Evolutionary conservation across 2,888 invertebrate species (phyloP).

Genomic region (Strigamia maritima): DNA sequence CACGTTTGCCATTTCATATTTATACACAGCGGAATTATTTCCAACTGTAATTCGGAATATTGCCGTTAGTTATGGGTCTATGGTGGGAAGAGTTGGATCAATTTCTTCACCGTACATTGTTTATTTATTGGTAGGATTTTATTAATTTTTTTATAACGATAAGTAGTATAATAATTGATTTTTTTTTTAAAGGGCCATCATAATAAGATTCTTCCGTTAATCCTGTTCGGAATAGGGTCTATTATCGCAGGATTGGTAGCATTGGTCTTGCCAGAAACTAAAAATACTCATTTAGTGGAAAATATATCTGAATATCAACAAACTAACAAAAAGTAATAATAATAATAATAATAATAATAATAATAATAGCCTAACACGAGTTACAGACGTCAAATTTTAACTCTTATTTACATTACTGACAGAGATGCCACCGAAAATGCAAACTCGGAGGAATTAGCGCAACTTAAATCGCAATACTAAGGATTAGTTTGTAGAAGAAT

Average conservation of each 20-base stretch:
- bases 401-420: not conserved
- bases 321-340: not conserved
- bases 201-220: not conserved
- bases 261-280: not conserved
- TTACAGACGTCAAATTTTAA: no score
- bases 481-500: no score
- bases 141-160: not conserved
- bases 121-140: constrained; percentile 36
- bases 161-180: not conserved
- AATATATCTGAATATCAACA: not conserved
- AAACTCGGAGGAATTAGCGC: not conserved
- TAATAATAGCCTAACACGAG: no score
- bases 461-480: not conserved
- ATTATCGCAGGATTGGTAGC: not conserved
- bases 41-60: constrained; percentile 68
- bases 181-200: not conserved
- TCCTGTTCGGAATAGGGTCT: not conserved
- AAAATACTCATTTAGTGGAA: not conserved
- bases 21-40: constrained; percentile 69
- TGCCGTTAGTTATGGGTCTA: constrained; percentile 71
- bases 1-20: constrained; percentile 74
- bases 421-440: not conserved
- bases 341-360: no score
- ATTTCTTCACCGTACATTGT: constrained; percentile 71
- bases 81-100: constrained; percentile 70